Evolutionary conservation across 1,140 invertebrate genomes (phyloP).

Genomic region (Physella acuta): DNA sequence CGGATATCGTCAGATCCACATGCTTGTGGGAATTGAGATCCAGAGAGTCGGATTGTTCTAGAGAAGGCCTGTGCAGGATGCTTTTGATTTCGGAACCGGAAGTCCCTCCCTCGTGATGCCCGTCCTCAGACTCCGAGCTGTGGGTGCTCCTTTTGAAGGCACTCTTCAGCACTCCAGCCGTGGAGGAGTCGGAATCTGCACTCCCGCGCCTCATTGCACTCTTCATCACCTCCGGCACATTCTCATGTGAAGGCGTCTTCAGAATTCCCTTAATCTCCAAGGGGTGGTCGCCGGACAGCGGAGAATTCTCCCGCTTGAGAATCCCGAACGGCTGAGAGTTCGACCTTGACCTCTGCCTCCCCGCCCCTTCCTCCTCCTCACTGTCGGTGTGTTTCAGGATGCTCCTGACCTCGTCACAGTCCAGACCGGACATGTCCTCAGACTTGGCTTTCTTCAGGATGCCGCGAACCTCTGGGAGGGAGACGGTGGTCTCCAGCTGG

Average conservation of each 20-base stretch:
- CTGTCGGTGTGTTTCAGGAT: constrained; percentile 29
- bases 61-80: neutral
- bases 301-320: constrained; percentile 22
- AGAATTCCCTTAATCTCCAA: constrained; percentile 15
- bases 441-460: constrained; percentile 30
- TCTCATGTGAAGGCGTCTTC: constrained; percentile 23
- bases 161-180: neutral
- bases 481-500: constrained; percentile 21
- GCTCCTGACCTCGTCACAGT: constrained; percentile 14
- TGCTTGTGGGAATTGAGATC: constrained; percentile 7
- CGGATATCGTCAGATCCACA: neutral
- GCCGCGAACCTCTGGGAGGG: constrained; percentile 4
- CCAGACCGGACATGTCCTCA: constrained; percentile 7
- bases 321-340: constrained; percentile 27
- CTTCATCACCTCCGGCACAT: constrained; percentile 15
- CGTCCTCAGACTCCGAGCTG: neutral
- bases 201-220: constrained; percentile 21
- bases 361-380: neutral
- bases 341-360: constrained; percentile 14
- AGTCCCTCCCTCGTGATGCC: neutral
- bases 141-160: constrained; percentile 1
- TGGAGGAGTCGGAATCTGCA: neutral
- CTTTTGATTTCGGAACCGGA: neutral
- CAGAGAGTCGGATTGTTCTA: neutral
- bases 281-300: neutral